Evolutionary conservation across 1,140 invertebrate genomes (phyloP), one percentile per base, ranked within the genome.

Genomic region (Heliconius melpomene): DNA sequence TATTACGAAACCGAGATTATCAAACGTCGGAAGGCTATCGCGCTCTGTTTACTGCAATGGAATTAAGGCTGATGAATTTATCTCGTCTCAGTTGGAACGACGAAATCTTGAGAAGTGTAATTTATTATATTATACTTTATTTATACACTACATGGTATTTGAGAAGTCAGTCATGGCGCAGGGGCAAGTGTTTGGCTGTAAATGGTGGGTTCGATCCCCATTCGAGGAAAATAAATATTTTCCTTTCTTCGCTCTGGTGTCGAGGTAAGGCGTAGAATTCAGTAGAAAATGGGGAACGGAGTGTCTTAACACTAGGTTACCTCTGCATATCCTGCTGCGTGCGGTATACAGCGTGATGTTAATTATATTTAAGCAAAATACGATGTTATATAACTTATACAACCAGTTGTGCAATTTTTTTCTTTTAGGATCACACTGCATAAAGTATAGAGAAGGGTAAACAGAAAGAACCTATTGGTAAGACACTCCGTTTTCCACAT

Each of bases 1-100:
- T 40, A 60, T 76, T 76, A 66, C 57, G 38, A 60, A 66, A 76
- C 57, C 13, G 74, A 76, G 57, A 76, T 66, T 76, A 66, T 60
- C 32, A 52, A 32, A 60, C 60, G 57, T 66, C 60, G 32, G 74
- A 66, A 60, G 74, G 74, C 54, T 76, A 38, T 66, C 57, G 54
- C 74, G 74, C 29, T 76, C 74, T 76, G 74, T 38, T 76, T 76
- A 20, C 23, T 66, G 36, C 74, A 74, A 32, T 54, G 16, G 46
- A 74, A 74, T 74, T 74, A 74, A 74, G 54, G 32, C 74, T 66
- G 57, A 76, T 66, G 46, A 38, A 66, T 36, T 66, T 66, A 66
- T 66, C 54, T 66, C 36, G 40, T 75, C 23, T 71, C 73, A 40
- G 23, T 57, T 74, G 23, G 60, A 66, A 66, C 60, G 60, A 66